Evolutionary conservation across 2,113 vertebrate genomes (phyloP).

Genomic region (Pleuronectes platessa): DNA sequence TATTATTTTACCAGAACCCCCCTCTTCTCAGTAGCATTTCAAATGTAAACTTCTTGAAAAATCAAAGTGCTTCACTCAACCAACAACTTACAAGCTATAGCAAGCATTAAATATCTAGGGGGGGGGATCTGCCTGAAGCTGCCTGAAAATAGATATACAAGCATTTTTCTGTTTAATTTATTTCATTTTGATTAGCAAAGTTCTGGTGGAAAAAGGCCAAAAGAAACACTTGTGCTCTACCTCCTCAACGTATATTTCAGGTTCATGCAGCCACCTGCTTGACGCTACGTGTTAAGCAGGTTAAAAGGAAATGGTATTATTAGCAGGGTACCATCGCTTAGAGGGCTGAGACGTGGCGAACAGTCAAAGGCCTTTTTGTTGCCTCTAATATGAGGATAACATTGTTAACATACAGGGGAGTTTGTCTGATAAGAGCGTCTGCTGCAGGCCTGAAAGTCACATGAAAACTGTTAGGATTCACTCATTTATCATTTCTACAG

Average conservation of each 20-base stretch:
- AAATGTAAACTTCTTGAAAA: conserved; percentile 42
- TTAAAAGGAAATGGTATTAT: conserved; percentile 11
- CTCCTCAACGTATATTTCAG: conserved; percentile 24
- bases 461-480: conserved; percentile 41
- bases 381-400: conserved; percentile 23
- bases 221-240: conserved; percentile 28
- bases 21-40: conserved; percentile 1
- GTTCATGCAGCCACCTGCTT: conserved; percentile 41
- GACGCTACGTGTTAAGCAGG: background rate
- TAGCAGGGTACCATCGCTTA: background rate
- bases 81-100: conserved; percentile 44
- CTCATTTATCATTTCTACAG: conserved; percentile 5
- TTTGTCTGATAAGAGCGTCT: conserved; percentile 7
- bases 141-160: background rate
- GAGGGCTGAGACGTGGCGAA: background rate
- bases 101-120: conserved; percentile 47
- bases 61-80: conserved; percentile 39
- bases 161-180: conserved; percentile 34
- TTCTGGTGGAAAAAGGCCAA: conserved; percentile 41
- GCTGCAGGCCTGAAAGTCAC: conserved; percentile 27
- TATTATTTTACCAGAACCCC: conserved; percentile 16
- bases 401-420: conserved; percentile 8
- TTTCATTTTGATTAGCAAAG: conserved; percentile 51
- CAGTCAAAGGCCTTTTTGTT: conserved; percentile 23
- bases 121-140: background rate